These are phyloP conservation scores for Schmidtea mediterranea DNA, from an alignment of 1,140 invertebrate genomes.

Conservation along the genomic window DNA sequence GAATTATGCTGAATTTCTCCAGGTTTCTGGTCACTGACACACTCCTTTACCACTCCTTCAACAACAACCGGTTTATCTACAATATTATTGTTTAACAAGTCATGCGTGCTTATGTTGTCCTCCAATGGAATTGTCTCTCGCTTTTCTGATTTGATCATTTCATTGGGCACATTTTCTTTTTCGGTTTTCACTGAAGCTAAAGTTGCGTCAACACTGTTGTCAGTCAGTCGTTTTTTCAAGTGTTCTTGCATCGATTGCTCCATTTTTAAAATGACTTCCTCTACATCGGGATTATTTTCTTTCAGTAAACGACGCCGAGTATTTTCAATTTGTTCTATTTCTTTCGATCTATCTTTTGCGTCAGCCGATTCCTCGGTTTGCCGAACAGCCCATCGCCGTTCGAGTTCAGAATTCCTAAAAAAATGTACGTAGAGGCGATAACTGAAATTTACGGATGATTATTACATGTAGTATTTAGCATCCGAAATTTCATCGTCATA, in stretches of 20 bases:
- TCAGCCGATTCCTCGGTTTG: constrained; percentile 71
- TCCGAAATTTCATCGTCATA: constrained; percentile 93
- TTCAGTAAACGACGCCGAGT: constrained; percentile 51
- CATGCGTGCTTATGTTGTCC: too few relatives aligned
- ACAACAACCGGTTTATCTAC: too few relatives aligned
- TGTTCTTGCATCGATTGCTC: constrained; percentile 5
- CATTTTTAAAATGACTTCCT: constrained; percentile 36
- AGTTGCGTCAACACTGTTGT: too few relatives aligned
- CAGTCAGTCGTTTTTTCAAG: constrained; percentile 2
- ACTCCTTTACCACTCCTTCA: too few relatives aligned
- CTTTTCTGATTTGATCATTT: too few relatives aligned
- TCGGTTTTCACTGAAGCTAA: too few relatives aligned
- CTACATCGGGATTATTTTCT: constrained; percentile 48
- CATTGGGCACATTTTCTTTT: too few relatives aligned
- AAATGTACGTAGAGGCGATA: neutral
- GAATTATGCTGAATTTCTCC: too few relatives aligned
- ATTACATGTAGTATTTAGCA: constrained; percentile 73
- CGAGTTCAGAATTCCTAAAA: constrained; percentile 58
- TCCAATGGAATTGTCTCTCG: too few relatives aligned
- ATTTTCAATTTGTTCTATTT: constrained; percentile 69
- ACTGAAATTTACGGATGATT: constrained; percentile 12
- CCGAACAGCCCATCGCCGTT: constrained; percentile 54
- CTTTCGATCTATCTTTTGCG: constrained; percentile 54
- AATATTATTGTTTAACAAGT: too few relatives aligned
- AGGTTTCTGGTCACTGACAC: too few relatives aligned